phyloP scores from a whole-genome alignment of 2,797 vertebrate species.

The Hydrophis major region DNA sequence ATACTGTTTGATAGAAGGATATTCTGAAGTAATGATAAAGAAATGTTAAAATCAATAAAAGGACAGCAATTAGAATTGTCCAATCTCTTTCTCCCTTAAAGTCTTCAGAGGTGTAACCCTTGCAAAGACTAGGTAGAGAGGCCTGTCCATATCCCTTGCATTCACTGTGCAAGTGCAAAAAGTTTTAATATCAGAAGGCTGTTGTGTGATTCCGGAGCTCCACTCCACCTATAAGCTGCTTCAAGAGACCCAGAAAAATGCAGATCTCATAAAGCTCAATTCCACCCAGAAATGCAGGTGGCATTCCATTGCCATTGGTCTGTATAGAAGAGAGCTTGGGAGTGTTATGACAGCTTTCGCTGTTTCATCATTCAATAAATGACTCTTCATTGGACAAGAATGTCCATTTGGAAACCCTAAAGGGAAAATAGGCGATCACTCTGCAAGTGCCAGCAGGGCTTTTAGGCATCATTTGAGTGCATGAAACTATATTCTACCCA shows the following conservation, averaged over 20 bases:
- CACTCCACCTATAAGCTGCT: neutral
- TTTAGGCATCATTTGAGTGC: neutral
- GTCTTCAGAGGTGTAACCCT: neutral
- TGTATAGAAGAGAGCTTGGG: neutral
- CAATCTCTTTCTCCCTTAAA: neutral
- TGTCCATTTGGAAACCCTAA: conserved; percentile 14
- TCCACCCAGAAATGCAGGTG: neutral
- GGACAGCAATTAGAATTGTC: neutral
- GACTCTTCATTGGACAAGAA: neutral
- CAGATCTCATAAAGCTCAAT: neutral
- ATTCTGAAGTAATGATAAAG: neutral
- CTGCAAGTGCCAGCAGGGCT: neutral
- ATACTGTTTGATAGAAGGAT: neutral
- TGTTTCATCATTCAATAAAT: conserved; percentile 17
- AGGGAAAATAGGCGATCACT: conserved; percentile 22
- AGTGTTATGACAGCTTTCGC: neutral
- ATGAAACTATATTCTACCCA: neutral
- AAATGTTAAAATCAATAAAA: neutral
- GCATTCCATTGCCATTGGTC: neutral
- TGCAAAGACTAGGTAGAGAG: neutral
- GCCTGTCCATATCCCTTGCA: neutral
- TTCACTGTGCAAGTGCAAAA: neutral
- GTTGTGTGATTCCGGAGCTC: neutral
- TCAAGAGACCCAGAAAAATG: neutral
- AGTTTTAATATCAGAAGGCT: neutral